Evolutionary conservation across 2,113 vertebrate species (phyloP).

Genomic region (Sapayoa aenigma): DNA sequence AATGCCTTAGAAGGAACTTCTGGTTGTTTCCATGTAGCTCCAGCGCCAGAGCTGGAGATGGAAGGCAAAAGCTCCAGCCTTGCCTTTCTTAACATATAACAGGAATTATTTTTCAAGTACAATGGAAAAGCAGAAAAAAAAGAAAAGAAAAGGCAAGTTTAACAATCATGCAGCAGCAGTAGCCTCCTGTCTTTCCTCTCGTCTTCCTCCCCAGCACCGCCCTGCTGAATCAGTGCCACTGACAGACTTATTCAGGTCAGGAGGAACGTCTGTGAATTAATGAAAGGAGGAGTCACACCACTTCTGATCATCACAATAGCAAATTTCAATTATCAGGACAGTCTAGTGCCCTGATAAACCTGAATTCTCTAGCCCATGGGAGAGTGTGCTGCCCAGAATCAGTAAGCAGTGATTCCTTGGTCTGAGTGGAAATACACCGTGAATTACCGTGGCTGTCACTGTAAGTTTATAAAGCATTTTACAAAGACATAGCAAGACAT

Average conservation of each 20-base stretch:
- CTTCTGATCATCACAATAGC: background rate
- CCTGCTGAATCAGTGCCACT: background rate
- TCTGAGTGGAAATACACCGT: constrained; percentile 30
- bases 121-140: background rate
- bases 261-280: background rate
- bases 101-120: background rate
- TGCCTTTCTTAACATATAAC: background rate
- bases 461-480: constrained; percentile 56
- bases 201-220: background rate
- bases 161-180: background rate
- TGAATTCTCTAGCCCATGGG: constrained; percentile 5
- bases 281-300: background rate
- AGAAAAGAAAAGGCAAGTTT: background rate
- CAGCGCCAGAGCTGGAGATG: background rate
- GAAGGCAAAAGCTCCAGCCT: background rate
- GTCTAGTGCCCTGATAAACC: background rate
- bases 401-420: background rate
- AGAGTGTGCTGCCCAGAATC: background rate
- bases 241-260: background rate
- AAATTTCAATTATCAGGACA: constrained; percentile 18
- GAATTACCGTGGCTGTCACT: constrained; percentile 42
- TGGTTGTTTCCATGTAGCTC: background rate
- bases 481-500: constrained; percentile 44
- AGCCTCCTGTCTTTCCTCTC: background rate
- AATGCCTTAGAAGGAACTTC: background rate